These are phyloP conservation scores for Holcopasites calliopsidis DNA, from an alignment of 1,140 invertebrate species.

Conservation along the genomic window DNA sequence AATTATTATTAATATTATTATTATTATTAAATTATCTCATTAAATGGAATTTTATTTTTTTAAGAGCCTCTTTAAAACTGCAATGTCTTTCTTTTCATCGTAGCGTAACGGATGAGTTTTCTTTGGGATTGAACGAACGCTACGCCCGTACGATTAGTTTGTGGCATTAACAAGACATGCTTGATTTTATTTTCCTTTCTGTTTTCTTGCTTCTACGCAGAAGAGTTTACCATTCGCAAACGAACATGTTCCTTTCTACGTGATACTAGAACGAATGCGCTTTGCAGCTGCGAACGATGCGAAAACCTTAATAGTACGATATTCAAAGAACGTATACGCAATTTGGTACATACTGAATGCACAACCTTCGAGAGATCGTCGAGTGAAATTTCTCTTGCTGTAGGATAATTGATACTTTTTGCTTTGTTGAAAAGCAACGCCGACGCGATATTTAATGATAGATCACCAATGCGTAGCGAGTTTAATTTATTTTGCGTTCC, in stretches of 20 bases:
- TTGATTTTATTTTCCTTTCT: neutral
- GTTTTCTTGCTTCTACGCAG: neutral
- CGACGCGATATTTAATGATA: slow-evolving; percentile 4
- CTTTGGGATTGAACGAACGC: slow-evolving; percentile 2
- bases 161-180: neutral
- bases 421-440: neutral
- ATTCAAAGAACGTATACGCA: neutral
- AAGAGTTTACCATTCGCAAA: neutral
- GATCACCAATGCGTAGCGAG: slow-evolving; percentile 7
- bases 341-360: slow-evolving; percentile 1
- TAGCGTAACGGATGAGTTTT: slow-evolving; percentile 10
- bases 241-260: slow-evolving; percentile 13
- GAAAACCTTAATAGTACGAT: neutral
- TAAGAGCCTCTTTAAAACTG: slow-evolving; percentile 48
- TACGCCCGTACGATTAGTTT: slow-evolving; percentile 2
- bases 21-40: slow-evolving; percentile 60
- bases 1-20: slow-evolving; percentile 37
- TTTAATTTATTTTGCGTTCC: slow-evolving; percentile 28
- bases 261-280: slow-evolving; percentile 19
- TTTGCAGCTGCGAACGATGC: neutral
- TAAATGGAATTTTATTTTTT: slow-evolving; percentile 62
- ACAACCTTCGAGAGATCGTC: neutral
- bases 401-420: neutral
- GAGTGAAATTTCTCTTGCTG: neutral
- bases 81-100: slow-evolving; percentile 28